phyloP scores from a whole-genome alignment of 2,113 vertebrate species.

The Daphoenositta chrysoptera region DNA sequence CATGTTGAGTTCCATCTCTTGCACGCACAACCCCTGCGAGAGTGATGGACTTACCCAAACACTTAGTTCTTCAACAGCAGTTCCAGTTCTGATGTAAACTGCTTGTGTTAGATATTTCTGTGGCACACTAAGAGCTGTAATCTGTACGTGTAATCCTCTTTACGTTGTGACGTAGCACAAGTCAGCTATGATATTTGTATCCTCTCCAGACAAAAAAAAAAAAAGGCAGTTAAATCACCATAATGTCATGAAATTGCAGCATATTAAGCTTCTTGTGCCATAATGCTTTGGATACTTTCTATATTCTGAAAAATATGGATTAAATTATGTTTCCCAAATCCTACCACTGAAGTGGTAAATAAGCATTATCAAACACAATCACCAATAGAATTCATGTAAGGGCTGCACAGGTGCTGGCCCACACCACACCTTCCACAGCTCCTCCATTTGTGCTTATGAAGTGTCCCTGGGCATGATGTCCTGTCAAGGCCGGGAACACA shows the following conservation, averaged over 20 bases:
- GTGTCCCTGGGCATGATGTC: accelerated
- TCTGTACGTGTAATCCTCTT: constrained; percentile 3
- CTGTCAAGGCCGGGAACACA: background rate
- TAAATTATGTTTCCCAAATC: background rate
- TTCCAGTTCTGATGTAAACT: background rate
- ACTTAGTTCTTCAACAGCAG: background rate
- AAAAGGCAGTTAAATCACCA: background rate
- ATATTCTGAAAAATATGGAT: background rate
- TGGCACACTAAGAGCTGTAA: background rate
- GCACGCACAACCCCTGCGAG: background rate
- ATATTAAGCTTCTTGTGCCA: background rate
- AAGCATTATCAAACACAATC: background rate
- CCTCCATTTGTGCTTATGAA: background rate
- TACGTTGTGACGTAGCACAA: background rate
- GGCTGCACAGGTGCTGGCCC: background rate
- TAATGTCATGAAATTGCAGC: background rate
- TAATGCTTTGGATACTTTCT: background rate
- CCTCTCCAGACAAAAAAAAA: background rate
- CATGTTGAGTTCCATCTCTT: background rate
- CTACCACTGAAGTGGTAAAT: background rate
- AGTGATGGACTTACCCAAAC: background rate
- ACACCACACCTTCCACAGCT: accelerated
- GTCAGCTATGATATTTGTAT: background rate
- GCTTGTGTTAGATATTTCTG: background rate
- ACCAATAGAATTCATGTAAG: background rate